Conservation (phyloP, 2,888 invertebrate species). For the Tortricodes alternella region DNA sequence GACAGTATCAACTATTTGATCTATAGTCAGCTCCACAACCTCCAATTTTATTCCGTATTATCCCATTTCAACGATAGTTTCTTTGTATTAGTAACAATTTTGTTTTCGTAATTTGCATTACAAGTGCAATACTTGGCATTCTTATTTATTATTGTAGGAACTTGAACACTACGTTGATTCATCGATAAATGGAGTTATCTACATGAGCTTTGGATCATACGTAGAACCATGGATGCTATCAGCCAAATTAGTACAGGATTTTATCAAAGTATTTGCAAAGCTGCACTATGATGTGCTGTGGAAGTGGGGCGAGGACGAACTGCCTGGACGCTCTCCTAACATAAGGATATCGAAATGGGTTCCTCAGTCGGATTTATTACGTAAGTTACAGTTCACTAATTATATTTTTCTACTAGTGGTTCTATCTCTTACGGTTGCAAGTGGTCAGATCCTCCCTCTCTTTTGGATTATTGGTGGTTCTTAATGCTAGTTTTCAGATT, state of each 20-base stretch:
- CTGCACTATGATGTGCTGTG: constrained; percentile 57
- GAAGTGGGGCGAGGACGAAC: constrained; percentile 56
- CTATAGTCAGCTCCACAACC: too few relatives aligned
- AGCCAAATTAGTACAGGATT: constrained; percentile 42
- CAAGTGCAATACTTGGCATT: background rate
- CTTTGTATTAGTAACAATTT: background rate
- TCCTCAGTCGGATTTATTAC: constrained; percentile 53
- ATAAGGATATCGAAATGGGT: constrained; percentile 59
- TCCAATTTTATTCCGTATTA: too few relatives aligned
- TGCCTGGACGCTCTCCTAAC: constrained; percentile 48
- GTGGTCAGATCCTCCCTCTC: too few relatives aligned
- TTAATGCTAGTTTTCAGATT: too few relatives aligned
- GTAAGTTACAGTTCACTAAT: constrained; percentile 45
- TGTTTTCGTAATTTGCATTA: background rate
- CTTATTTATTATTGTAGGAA: constrained; percentile 42
- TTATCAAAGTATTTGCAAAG: constrained; percentile 50
- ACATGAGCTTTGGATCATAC: constrained; percentile 61
- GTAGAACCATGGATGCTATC: constrained; percentile 47
- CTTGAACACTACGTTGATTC: constrained; percentile 50
- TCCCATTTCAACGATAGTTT: too few relatives aligned
- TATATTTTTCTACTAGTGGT: too few relatives aligned
- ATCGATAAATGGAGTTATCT: constrained; percentile 53
- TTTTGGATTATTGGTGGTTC: too few relatives aligned
- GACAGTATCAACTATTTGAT: too few relatives aligned
- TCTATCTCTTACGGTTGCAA: too few relatives aligned